Conservation (phyloP, 2,113 vertebrate genomes). For the Butorides virescens region DNA sequence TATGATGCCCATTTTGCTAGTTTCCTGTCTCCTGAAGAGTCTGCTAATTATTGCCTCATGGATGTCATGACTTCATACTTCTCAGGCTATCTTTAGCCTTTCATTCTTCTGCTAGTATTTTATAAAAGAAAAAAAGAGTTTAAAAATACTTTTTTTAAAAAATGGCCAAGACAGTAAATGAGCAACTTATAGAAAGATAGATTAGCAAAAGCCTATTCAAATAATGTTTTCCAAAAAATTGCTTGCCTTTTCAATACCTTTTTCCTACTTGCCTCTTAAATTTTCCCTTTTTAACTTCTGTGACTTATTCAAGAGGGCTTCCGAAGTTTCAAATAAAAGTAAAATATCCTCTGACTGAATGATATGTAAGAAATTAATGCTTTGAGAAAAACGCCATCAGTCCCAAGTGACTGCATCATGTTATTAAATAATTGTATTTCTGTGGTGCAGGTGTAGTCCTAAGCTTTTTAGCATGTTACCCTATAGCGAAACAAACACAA, state of each 20-base stretch:
- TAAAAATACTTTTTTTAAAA: neutral
- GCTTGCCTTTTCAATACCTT: neutral
- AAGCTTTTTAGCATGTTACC: neutral
- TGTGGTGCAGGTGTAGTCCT: neutral
- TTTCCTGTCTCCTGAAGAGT: neutral
- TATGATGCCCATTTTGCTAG: neutral
- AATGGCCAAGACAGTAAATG: neutral
- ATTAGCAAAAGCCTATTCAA: neutral
- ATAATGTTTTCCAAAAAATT: neutral
- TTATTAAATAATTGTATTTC: neutral
- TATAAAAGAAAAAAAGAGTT: neutral
- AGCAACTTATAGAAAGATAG: neutral
- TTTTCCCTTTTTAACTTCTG: neutral
- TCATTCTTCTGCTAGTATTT: neutral
- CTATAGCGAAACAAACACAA: neutral
- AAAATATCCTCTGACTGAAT: neutral
- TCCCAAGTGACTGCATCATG: neutral
- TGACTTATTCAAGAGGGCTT: neutral
- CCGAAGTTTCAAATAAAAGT: neutral
- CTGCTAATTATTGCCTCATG: neutral
- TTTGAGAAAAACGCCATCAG: neutral
- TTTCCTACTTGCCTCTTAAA: neutral
- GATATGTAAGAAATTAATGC: neutral
- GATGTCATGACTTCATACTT: neutral
- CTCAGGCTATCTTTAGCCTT: neutral